phyloP scores from a whole-genome alignment of 2,888 invertebrate genomes.

The Eristalinus sepulchralis region DNA sequence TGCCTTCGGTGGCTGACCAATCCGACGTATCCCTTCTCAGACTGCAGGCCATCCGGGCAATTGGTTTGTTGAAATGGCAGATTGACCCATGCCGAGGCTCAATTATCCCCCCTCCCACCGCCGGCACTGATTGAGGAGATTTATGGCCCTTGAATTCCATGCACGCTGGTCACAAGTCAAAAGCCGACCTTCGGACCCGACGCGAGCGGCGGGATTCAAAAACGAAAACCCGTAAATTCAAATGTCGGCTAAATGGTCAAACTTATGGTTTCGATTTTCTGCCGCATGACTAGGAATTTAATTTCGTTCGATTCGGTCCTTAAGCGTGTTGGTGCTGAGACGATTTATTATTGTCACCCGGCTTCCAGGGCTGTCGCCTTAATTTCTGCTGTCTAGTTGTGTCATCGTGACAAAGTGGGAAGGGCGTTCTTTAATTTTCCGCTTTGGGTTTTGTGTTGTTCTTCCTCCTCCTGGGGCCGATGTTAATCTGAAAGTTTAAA shows the following conservation, averaged over 20 bases:
- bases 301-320: conserved; percentile 13
- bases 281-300: conserved; percentile 32
- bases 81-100: conserved; percentile 9
- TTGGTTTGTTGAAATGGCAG: conserved; percentile 12
- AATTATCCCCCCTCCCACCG: neutral
- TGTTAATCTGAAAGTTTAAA: conserved; percentile 2
- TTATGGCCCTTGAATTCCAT: neutral
- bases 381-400: conserved; percentile 13
- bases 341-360: conserved; percentile 32
- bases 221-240: conserved; percentile 16
- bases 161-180: conserved; percentile 12
- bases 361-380: neutral
- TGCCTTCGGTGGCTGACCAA: neutral
- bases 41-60: neutral
- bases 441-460: neutral
- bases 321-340: conserved; percentile 13
- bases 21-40: neutral
- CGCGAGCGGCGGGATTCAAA: neutral
- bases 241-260: conserved; percentile 19
- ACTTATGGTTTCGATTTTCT: conserved; percentile 15
- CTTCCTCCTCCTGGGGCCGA: neutral
- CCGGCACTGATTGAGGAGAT: neutral
- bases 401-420: conserved; percentile 19
- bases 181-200: neutral
- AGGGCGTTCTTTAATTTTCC: conserved; percentile 17